Evolutionary conservation across 2,113 vertebrate species (phyloP).

Genomic region (Jacana jacana): DNA sequence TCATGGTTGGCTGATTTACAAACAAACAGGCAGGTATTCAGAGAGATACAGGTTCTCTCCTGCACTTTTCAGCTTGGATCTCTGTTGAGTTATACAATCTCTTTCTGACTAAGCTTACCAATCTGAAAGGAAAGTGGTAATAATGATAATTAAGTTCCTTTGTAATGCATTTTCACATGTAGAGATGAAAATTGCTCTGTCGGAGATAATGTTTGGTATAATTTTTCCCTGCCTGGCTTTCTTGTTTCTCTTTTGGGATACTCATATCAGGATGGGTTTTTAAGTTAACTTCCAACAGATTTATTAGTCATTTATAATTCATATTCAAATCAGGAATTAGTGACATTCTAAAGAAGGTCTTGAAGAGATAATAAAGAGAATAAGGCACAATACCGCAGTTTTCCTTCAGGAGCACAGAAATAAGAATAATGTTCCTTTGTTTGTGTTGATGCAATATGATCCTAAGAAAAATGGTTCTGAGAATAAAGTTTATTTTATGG

Average conservation of each 20-base stretch:
- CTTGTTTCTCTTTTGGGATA: background rate
- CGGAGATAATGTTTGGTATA: background rate
- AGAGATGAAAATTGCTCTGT: background rate
- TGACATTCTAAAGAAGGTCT: background rate
- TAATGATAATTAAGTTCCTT: background rate
- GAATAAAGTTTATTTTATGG: background rate
- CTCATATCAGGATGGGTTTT: background rate
- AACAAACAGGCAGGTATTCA: background rate
- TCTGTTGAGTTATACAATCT: background rate
- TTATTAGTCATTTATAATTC: background rate
- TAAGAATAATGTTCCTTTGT: background rate
- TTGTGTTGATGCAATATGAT: background rate
- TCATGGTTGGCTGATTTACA: background rate
- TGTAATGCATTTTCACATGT: background rate
- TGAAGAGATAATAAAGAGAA: background rate
- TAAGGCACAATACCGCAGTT: background rate
- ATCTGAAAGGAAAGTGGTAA: background rate
- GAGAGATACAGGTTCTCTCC: background rate
- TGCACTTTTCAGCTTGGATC: background rate
- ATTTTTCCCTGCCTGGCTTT: background rate
- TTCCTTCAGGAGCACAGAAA: background rate
- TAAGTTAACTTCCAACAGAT: background rate
- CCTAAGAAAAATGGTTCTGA: background rate
- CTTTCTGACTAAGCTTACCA: background rate
- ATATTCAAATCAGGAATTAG: background rate